Conservation (phyloP, 2,797 vertebrate genomes). For the Aldrovandia affinis region DNA sequence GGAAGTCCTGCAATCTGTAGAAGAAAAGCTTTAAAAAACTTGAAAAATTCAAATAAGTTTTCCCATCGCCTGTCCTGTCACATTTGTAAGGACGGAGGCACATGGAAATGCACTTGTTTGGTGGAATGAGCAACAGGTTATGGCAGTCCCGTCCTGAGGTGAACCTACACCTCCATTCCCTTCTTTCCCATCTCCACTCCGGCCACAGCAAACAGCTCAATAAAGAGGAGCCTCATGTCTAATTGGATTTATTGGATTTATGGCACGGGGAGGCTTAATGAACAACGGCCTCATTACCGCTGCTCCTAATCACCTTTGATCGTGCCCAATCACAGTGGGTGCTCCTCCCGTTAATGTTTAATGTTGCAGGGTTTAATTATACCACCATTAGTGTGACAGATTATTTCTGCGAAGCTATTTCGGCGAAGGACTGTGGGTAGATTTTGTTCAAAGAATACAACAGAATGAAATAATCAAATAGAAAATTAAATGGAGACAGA, state of each 20-base stretch:
- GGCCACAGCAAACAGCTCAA: constrained; percentile 67
- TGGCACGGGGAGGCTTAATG: constrained; percentile 67
- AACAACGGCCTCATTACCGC: constrained; percentile 72
- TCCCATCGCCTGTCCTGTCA: neutral
- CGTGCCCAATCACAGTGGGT: neutral
- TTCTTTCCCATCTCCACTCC: constrained; percentile 39
- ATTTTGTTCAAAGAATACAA: neutral
- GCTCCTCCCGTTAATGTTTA: neutral
- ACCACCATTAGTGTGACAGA: neutral
- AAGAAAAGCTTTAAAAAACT: neutral
- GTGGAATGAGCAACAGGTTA: neutral
- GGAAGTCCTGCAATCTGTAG: neutral
- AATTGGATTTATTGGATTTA: constrained; percentile 72
- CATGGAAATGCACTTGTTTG: neutral
- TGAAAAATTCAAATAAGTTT: neutral
- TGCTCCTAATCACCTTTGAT: constrained; percentile 59
- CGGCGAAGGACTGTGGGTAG: neutral
- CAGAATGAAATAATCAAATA: neutral
- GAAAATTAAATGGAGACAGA: no score
- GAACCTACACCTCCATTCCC: neutral
- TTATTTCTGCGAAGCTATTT: neutral
- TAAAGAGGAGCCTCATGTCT: constrained; percentile 63
- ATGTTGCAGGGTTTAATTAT: neutral
- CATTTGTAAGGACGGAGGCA: neutral
- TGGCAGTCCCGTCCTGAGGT: neutral